Percentiles rank a stretch among this genome's conserved stretches.
These are phyloP conservation scores for Chamaetylas fuelleborni DNA, from an alignment of 2,113 vertebrate genomes.

Conservation along the genomic window DNA sequence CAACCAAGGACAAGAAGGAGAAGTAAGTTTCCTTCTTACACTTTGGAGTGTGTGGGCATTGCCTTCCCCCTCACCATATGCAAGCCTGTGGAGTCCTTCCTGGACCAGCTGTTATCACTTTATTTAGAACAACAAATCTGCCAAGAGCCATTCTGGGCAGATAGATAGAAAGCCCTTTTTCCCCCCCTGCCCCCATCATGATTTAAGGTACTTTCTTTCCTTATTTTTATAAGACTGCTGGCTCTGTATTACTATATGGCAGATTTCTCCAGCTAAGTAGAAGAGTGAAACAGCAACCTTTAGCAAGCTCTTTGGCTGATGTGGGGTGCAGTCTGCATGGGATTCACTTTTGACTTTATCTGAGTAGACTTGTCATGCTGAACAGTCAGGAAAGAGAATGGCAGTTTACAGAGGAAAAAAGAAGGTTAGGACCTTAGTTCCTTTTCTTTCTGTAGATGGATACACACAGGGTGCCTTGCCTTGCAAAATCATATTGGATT, in stretches of 20 bases:
- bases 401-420: neutral
- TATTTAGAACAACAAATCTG: conserved; percentile 25
- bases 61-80: conserved; percentile 53
- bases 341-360: neutral
- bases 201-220: neutral
- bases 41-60: conserved; percentile 3
- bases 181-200: neutral
- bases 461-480: neutral
- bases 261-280: neutral
- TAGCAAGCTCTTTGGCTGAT: neutral
- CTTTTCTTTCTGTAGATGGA: neutral
- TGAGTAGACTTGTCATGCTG: neutral
- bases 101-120: conserved; percentile 21
- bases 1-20: neutral
- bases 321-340: rapidly evolving
- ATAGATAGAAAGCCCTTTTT: neutral
- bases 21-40: neutral
- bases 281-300: neutral
- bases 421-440: neutral
- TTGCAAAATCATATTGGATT: neutral
- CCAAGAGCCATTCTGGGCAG: neutral
- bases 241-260: neutral
- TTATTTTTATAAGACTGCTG: neutral
- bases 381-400: neutral
- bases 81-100: conserved; percentile 15